A percentile compares a stretch with the other conserved stretches of the same genome.
These are phyloP conservation scores for Brachypalpus laphriformis DNA, from an alignment of 2,888 invertebrate species.

Conservation along the genomic window DNA sequence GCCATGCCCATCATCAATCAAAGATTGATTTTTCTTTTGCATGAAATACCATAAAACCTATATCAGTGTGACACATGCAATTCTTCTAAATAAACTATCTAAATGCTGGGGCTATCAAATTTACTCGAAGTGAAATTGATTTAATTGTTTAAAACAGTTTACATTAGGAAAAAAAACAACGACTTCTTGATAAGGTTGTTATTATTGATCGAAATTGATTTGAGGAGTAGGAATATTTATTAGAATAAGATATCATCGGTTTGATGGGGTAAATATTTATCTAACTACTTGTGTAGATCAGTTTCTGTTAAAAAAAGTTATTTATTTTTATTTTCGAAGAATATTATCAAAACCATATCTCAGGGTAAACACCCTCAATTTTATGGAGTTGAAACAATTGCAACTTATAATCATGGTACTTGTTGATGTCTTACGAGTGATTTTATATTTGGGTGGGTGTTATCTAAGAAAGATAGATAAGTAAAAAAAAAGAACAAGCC, in stretches of 20 bases:
- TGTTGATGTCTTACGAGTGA: slow-evolving; percentile 5
- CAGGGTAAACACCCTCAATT: neutral
- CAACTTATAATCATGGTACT: slow-evolving; percentile 27
- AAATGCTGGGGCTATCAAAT: slow-evolving; percentile 11
- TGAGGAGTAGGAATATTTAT: neutral
- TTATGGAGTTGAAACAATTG: neutral
- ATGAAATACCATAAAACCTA: too few relatives aligned
- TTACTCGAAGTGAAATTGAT: slow-evolving; percentile 18
- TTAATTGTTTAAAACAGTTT: slow-evolving; percentile 19
- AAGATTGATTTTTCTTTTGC: neutral
- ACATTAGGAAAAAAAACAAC: neutral
- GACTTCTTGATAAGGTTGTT: slow-evolving; percentile 32
- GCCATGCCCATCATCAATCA: slow-evolving; percentile 12
- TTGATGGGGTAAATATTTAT: slow-evolving; percentile 45
- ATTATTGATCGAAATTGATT: slow-evolving; percentile 19
- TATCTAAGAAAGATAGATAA: slow-evolving; percentile 42
- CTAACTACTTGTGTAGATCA: slow-evolving; percentile 7
- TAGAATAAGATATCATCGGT: slow-evolving; percentile 7
- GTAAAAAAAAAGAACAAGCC: slow-evolving; percentile 14
- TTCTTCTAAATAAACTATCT: neutral
- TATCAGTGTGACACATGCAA: slow-evolving; percentile 19
- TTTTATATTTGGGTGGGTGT: slow-evolving; percentile 19
- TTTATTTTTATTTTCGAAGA: neutral
- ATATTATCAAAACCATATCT: neutral
- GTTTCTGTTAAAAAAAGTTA: slow-evolving; percentile 13